Percentiles rank a stretch among this genome's conserved stretches.
Conservation (phyloP, 2,888 invertebrate genomes). For the Noctua pronuba region DNA sequence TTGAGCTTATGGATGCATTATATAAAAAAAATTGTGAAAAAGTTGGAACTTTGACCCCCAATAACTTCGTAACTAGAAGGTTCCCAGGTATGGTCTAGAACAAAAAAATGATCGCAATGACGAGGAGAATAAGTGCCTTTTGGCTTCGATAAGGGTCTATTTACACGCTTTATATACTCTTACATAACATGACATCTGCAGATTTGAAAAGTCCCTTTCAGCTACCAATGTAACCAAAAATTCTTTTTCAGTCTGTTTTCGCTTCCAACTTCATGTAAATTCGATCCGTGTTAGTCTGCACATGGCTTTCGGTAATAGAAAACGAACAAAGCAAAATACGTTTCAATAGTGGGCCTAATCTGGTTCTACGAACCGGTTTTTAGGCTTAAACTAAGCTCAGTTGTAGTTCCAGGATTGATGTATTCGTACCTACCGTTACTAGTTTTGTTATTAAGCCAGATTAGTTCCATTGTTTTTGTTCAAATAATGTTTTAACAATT, state of each 20-base stretch:
- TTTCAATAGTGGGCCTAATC: slow-evolving; percentile 30
- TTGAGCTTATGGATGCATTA: too few relatives aligned
- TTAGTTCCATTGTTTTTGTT: not conserved
- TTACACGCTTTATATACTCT: too few relatives aligned
- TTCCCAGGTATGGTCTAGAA: too few relatives aligned
- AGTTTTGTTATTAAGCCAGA: not conserved
- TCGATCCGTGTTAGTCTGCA: slow-evolving; percentile 15
- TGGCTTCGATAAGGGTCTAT: too few relatives aligned
- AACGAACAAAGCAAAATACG: slow-evolving; percentile 30
- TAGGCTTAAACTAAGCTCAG: slow-evolving; percentile 3
- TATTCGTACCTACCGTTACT: not conserved
- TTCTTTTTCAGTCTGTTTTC: not conserved
- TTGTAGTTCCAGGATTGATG: not conserved
- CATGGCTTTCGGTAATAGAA: slow-evolving; percentile 24
- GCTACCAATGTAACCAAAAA: not conserved
- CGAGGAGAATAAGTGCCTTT: too few relatives aligned
- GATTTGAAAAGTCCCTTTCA: not conserved
- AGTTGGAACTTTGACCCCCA: too few relatives aligned
- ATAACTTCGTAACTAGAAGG: too few relatives aligned
- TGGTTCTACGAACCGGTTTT: slow-evolving; percentile 23
- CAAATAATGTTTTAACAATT: not conserved
- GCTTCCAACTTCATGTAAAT: slow-evolving; percentile 32
- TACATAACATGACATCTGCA: not conserved
- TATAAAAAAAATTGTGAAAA: too few relatives aligned
- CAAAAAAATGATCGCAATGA: too few relatives aligned